Conservation (phyloP, 2,888 invertebrate species). For the Tetragonisca angustula region DNA sequence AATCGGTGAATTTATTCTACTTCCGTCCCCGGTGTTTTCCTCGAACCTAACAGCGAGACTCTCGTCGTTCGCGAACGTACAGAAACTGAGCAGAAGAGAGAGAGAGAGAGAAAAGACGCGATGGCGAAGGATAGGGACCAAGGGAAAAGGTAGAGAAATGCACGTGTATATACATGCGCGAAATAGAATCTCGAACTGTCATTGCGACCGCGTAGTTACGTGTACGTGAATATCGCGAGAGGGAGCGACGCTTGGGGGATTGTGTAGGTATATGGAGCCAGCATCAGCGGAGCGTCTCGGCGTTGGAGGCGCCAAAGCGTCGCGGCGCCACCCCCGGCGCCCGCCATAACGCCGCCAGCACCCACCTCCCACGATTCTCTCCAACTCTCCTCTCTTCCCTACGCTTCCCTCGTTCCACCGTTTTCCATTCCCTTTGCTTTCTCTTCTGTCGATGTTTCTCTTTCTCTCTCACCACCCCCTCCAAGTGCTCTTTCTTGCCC, state of each 20-base stretch:
- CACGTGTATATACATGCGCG: constrained; percentile 36
- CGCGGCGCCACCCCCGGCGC: constrained; percentile 83
- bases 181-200: constrained; percentile 66
- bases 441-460: background rate
- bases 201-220: constrained; percentile 58
- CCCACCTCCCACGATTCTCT: constrained; percentile 67
- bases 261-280: constrained; percentile 76
- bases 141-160: constrained; percentile 13
- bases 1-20: constrained; percentile 53
- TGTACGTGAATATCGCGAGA: constrained; percentile 45
- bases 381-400: constrained; percentile 32
- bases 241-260: constrained; percentile 33
- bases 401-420: constrained; percentile 39
- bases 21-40: constrained; percentile 38
- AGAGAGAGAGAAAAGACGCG: background rate
- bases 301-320: constrained; percentile 82
- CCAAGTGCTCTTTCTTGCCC: background rate
- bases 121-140: background rate
- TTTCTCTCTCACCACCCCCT: background rate
- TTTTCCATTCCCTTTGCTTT: constrained; percentile 41
- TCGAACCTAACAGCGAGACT: constrained; percentile 6
- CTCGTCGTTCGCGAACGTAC: background rate
- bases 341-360: constrained; percentile 82
- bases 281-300: constrained; percentile 79
- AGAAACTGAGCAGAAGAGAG: background rate